phyloP scores from a whole-genome alignment of 1,140 invertebrate species.

The Campoletis sonorensis region DNA sequence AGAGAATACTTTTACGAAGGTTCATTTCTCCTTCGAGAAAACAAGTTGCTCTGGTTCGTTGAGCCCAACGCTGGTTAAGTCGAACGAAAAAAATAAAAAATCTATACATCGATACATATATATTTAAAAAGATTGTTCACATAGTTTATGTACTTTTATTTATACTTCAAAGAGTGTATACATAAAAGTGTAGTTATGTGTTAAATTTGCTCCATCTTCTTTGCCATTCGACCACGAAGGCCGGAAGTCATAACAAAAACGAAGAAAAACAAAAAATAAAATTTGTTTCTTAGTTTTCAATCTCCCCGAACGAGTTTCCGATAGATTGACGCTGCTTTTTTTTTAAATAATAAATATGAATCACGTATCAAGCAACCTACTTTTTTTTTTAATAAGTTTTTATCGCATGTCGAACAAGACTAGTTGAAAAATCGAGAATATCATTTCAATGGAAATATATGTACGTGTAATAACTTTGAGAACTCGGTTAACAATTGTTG shows the following conservation, averaged over 20 bases:
- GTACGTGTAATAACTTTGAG: neutral
- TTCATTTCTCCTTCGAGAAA: constrained; percentile 13
- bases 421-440: too few relatives aligned
- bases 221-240: constrained; percentile 11
- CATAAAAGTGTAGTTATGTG: neutral
- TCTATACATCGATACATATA: too few relatives aligned
- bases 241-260: neutral
- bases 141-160: neutral
- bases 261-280: too few relatives aligned
- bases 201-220: neutral
- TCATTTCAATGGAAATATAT: neutral
- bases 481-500: constrained; percentile 12
- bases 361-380: too few relatives aligned
- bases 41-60: constrained; percentile 26
- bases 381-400: too few relatives aligned
- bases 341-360: too few relatives aligned
- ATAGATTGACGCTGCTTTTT: too few relatives aligned
- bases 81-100: too few relatives aligned
- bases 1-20: neutral
- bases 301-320: too few relatives aligned
- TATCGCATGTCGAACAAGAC: too few relatives aligned
- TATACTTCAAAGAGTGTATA: constrained; percentile 1
- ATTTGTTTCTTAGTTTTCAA: too few relatives aligned
- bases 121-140: neutral
- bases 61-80: neutral